Percentiles rank a stretch among this genome's conserved stretches.
These are phyloP conservation scores for Oasisia sp. DNA, from an alignment of 2,888 invertebrate genomes.

Conservation along the genomic window DNA sequence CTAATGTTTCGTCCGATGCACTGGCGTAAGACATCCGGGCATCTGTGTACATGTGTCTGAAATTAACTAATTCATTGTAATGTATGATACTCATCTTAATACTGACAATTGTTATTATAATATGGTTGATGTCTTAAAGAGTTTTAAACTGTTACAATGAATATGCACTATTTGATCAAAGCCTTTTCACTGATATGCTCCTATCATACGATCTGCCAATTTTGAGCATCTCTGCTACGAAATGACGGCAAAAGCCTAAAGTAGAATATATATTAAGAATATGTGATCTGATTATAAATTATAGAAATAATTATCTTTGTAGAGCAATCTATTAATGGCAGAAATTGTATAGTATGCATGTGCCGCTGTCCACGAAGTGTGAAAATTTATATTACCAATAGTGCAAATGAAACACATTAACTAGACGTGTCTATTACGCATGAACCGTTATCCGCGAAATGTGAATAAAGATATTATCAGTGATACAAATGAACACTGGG, in stretches of 20 bases:
- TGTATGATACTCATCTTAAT: neutral
- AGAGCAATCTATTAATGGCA: no score
- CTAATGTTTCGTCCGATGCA: neutral
- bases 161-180: neutral
- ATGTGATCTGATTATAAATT: no score
- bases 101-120: neutral
- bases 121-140: neutral
- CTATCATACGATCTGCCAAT: no score
- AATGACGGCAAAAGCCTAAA: no score
- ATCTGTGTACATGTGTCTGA: neutral
- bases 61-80: neutral
- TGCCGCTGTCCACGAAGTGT: neutral
- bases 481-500: neutral
- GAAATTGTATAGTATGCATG: neutral
- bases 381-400: no score
- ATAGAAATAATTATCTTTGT: no score
- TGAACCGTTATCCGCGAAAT: neutral
- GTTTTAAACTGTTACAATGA: neutral
- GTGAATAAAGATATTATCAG: constrained; percentile 11
- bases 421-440: no score
- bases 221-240: no score
- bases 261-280: no score
- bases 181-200: neutral
- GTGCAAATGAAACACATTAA: no score
- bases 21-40: neutral